Conservation (phyloP, 2,113 vertebrate species). For the Candoia aspera region DNA sequence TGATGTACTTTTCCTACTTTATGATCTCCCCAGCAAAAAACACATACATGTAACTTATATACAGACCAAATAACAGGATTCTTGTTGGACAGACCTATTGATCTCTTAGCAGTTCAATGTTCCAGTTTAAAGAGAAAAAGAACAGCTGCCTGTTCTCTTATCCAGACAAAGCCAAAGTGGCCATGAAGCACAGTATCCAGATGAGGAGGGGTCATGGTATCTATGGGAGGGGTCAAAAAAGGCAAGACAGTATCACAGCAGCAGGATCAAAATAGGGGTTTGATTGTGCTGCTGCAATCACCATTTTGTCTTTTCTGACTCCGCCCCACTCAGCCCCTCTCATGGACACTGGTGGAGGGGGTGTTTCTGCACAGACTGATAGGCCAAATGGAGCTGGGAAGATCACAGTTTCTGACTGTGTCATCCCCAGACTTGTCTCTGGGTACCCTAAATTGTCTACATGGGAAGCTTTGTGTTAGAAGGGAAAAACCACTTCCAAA, state of each 20-base stretch:
- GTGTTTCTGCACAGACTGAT: not conserved
- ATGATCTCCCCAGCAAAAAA: not conserved
- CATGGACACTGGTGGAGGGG: not conserved
- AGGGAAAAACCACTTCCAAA: not conserved
- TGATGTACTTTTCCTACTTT: not conserved
- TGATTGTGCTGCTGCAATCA: not conserved
- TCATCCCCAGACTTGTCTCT: not conserved
- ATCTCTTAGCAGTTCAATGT: not conserved
- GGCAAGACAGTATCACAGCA: not conserved
- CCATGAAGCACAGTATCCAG: not conserved
- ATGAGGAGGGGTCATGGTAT: not conserved
- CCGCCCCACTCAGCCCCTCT: not conserved
- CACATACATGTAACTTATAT: not conserved
- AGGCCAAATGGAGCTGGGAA: not conserved
- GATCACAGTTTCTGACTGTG: not conserved
- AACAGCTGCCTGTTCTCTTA: not conserved
- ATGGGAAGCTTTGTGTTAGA: not conserved
- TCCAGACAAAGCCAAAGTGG: not conserved
- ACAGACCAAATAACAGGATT: not conserved
- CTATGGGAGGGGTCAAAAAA: not conserved
- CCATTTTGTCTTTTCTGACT: not conserved
- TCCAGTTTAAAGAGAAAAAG: not conserved
- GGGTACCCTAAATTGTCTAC: not conserved
- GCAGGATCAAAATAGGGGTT: not conserved
- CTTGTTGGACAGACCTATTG: not conserved